Base-by-base conservation (phyloP, 2,888 invertebrate genomes). In the Phalera bucephala region DNA sequence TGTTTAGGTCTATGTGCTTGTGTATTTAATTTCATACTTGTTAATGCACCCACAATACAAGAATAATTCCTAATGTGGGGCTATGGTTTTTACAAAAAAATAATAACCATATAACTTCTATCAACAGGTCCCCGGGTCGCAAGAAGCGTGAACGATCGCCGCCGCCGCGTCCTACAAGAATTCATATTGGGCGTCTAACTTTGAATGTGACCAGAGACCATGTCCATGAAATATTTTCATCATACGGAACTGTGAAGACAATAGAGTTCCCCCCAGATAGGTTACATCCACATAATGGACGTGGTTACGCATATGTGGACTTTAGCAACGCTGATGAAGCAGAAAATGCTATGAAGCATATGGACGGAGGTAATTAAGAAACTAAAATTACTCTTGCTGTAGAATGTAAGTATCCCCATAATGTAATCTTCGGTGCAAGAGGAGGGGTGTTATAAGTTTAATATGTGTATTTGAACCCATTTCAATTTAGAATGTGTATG, bases 281-380 rank as follows among this genome's bases (percentile, higher is more conserved):
- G 49, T 90, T 94, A 36, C 98, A 99, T 80, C 93, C 95, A 0
- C 95, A 95, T 69, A 93, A 96, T 56, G 96, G 96, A n/a, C 93
- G 96, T 15, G 98, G 98, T 1, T 96, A 96, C 80, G 98, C 97
- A 7, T 99, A 99, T 78, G 96, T 99, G 1, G 99, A 99, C 70
- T 99, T 95, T 82, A 94, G 93, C 52, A 96, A 94, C 35, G 92
- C 97, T 0, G 99, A 99, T 56, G 98, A 99, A 80, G 99, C 99
- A 11, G 98, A 99, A 76, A 97, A 98, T 79, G 99, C 99, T 0
- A 97, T 99, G 94, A 99, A 99, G 80, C 97, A 99, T 72, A 99
- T 99, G 99, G 99, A 99, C 86, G 99, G 99, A 73, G 99, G 95
- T 93, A 85, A 61, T 19, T 21, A 15, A 11, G 19, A n/a, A n/a